Evolutionary conservation across 2,888 invertebrate species (phyloP).

Genomic region (Habroteleia sp.): DNA sequence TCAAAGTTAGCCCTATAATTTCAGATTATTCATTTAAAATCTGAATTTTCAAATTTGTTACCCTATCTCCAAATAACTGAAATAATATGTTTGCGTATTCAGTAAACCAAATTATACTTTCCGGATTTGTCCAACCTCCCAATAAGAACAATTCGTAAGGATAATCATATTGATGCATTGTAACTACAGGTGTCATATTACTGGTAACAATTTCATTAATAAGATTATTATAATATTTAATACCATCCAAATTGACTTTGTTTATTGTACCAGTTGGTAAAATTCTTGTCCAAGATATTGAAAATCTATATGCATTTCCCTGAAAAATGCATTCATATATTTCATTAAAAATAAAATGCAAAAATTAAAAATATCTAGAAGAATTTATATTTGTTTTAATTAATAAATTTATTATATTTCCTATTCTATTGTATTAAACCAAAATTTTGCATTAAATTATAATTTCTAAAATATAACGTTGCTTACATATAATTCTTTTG

Average conservation of each 20-base stretch:
- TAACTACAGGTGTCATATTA: slow-evolving; percentile 84
- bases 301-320: slow-evolving; percentile 66
- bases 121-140: slow-evolving; percentile 86
- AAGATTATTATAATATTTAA: slow-evolving; percentile 89
- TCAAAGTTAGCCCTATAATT: no score
- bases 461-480: no score
- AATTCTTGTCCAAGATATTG: slow-evolving; percentile 69
- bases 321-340: slow-evolving; percentile 79
- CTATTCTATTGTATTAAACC: no score
- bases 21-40: no score
- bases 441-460: no score
- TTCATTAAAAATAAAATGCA: no score
- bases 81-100: slow-evolving; percentile 83
- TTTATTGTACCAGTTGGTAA: slow-evolving; percentile 78
- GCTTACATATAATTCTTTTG: slow-evolving; percentile 24
- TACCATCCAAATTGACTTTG: slow-evolving; percentile 86
- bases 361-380: no score
- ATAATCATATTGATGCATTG: slow-evolving; percentile 82
- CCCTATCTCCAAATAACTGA: slow-evolving; percentile 80
- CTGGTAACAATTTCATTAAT: slow-evolving; percentile 86
- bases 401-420: no score
- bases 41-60: slow-evolving; percentile 2
- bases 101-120: slow-evolving; percentile 84
- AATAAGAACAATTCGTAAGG: slow-evolving; percentile 85
- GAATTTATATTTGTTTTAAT: no score